Percentiles rank a stretch among this genome's conserved stretches.
phyloP scores from a whole-genome alignment of 2,113 vertebrate genomes.

The Sinocyclocheilus anshuiensis region DNA sequence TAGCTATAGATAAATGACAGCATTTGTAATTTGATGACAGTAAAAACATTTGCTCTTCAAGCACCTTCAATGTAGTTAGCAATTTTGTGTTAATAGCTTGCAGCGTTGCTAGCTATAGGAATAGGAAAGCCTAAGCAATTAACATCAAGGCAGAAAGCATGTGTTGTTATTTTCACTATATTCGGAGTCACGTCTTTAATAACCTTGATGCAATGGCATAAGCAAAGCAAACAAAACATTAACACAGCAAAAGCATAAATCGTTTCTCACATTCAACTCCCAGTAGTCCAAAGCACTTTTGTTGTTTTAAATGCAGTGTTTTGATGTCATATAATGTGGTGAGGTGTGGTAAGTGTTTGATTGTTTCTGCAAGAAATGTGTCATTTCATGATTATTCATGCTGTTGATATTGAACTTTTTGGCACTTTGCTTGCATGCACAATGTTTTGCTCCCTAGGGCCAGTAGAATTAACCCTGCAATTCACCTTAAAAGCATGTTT shows the following conservation, averaged over 20 bases:
- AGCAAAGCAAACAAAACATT: not conserved
- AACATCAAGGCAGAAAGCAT: not conserved
- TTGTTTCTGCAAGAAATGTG: not conserved
- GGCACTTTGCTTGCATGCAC: not conserved
- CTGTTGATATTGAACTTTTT: not conserved
- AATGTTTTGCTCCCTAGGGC: not conserved
- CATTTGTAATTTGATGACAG: not conserved
- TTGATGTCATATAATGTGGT: conserved; percentile 17
- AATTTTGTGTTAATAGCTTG: not conserved
- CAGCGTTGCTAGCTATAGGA: not conserved
- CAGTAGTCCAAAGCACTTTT: not conserved
- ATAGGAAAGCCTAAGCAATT: not conserved
- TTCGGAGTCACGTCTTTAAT: conserved; percentile 4
- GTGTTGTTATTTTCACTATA: not conserved
- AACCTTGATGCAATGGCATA: conserved; percentile 11
- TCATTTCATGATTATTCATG: conserved; percentile 15
- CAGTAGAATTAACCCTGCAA: not conserved
- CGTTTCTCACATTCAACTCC: conserved; percentile 4
- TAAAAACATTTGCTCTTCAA: not conserved
- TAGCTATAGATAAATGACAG: not conserved
- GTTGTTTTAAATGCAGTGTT: conserved; percentile 1
- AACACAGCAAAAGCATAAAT: not conserved
- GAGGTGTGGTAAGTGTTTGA: conserved; percentile 7
- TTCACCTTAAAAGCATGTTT: not conserved
- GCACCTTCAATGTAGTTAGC: not conserved